These are phyloP conservation scores for Pangasius mekongensis DNA, from an alignment of 2,797 vertebrate genomes.

Conservation along the genomic window DNA sequence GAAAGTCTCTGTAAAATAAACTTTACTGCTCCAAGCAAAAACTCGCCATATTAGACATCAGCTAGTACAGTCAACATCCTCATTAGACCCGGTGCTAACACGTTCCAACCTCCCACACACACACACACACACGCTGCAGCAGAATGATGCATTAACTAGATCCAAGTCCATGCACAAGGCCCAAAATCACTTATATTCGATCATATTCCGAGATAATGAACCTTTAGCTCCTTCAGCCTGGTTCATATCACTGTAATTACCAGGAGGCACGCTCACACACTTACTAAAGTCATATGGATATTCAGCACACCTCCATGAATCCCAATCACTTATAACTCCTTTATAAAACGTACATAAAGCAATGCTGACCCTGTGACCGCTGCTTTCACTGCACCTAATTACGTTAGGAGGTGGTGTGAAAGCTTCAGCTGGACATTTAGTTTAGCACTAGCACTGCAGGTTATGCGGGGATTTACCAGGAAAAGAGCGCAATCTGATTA, in stretches of 20 bases:
- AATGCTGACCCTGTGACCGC: slow-evolving; percentile 43
- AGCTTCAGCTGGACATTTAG: slow-evolving; percentile 43
- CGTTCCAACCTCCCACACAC: slow-evolving; percentile 22
- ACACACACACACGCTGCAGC: background rate
- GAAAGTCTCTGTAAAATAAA: slow-evolving; percentile 20
- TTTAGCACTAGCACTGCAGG: slow-evolving; percentile 27
- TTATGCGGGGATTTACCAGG: slow-evolving; percentile 41
- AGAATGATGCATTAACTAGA: slow-evolving; percentile 40
- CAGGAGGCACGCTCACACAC: slow-evolving; percentile 30
- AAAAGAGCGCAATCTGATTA: slow-evolving; percentile 49
- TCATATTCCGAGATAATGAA: slow-evolving; percentile 46
- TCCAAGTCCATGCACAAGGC: slow-evolving; percentile 4
- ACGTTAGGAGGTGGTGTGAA: slow-evolving; percentile 45
- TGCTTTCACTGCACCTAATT: slow-evolving; percentile 50
- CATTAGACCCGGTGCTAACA: slow-evolving; percentile 31
- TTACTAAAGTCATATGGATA: slow-evolving; percentile 12
- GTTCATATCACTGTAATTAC: slow-evolving; percentile 49
- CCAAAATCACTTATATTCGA: background rate
- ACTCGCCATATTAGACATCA: slow-evolving; percentile 29
- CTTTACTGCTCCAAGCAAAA: slow-evolving; percentile 27
- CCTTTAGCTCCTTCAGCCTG: slow-evolving; percentile 47
- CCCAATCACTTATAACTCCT: slow-evolving; percentile 32
- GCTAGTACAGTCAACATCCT: slow-evolving; percentile 42
- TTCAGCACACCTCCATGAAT: slow-evolving; percentile 40
- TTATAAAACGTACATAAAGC: slow-evolving; percentile 10